phyloP scores from a whole-genome alignment of 2,113 vertebrate genomes.

The Gorsachius goisagi region DNA sequence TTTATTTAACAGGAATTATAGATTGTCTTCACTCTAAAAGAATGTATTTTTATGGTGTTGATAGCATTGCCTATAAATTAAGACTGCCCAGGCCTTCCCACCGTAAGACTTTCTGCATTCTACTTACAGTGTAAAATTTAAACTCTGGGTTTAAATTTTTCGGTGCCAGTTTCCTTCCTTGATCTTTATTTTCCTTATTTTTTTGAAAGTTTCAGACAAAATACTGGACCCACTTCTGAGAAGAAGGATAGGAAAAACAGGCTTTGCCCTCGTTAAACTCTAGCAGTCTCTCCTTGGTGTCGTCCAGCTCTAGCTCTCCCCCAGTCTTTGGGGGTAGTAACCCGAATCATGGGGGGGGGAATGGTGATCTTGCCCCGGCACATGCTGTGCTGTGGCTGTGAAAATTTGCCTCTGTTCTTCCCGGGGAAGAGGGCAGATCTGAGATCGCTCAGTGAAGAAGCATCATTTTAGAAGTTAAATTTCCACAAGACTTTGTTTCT shows the following conservation, averaged over 20 bases:
- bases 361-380: background rate
- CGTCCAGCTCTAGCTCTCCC: background rate
- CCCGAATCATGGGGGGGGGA: background rate
- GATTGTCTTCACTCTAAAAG: background rate
- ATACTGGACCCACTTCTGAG: background rate
- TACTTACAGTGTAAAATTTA: background rate
- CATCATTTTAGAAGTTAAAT: background rate
- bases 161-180: background rate
- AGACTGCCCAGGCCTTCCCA: background rate
- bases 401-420: background rate
- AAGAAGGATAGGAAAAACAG: background rate
- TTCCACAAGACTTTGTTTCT: background rate
- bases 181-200: background rate
- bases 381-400: background rate
- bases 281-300: background rate
- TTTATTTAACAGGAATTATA: background rate
- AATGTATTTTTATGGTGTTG: background rate
- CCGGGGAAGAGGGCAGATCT: background rate
- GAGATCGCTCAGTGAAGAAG: background rate
- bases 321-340: background rate
- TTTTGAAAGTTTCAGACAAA: background rate
- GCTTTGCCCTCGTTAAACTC: background rate
- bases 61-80: background rate
- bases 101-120: background rate
- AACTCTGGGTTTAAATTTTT: background rate